Percentiles rank a stretch among this genome's conserved stretches.
These are phyloP conservation scores for Cyclina sinensis DNA, from an alignment of 1,140 invertebrate species.

Conservation along the genomic window DNA sequence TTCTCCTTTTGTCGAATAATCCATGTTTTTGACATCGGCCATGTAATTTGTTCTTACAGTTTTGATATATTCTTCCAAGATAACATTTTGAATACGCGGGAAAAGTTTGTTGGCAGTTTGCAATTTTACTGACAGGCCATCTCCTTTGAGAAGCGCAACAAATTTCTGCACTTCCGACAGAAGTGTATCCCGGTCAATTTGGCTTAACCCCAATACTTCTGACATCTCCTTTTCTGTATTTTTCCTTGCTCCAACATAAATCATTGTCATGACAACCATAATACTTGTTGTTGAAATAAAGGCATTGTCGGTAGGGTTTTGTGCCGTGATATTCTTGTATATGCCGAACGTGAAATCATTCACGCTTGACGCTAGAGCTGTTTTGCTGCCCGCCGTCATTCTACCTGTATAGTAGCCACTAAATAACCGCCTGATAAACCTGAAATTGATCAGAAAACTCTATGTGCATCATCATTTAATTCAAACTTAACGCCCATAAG, in stretches of 20 bases:
- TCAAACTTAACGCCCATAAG: too few species aligned
- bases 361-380: background rate
- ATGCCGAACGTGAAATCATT: constrained; percentile 3
- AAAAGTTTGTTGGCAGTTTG: background rate
- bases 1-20: background rate
- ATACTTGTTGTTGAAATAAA: background rate
- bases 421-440: too few species aligned
- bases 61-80: background rate
- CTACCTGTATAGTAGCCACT: too few species aligned
- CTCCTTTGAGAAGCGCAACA: background rate
- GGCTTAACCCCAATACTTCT: background rate
- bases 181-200: background rate
- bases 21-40: background rate
- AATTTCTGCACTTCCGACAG: background rate
- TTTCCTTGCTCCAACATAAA: constrained; percentile 9
- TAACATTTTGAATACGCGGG: background rate
- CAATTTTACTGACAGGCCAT: background rate
- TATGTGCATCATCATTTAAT: too few species aligned
- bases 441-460: too few species aligned
- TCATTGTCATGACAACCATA: background rate
- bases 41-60: background rate
- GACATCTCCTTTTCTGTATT: background rate
- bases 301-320: background rate
- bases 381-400: background rate
- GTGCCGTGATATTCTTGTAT: background rate